These are phyloP conservation scores for Eucidaris tribuloides DNA, from an alignment of 35 echinoderm and acorn worm species.

Conservation along the genomic window DNA sequence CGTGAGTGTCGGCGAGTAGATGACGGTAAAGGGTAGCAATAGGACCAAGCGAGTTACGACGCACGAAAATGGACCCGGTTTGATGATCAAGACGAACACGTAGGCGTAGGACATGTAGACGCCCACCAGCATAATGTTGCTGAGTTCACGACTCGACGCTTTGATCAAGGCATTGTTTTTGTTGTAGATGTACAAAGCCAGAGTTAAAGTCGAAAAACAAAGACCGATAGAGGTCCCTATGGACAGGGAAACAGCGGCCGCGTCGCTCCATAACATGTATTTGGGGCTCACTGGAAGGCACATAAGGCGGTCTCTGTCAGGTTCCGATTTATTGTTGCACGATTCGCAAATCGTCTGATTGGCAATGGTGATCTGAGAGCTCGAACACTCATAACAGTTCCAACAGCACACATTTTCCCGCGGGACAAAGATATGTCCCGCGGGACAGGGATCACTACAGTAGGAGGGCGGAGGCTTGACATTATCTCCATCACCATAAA, in stretches of 20 bases:
- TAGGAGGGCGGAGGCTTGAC: not conserved
- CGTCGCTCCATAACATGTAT: not conserved
- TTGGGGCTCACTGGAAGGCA: not conserved
- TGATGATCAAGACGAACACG: not conserved
- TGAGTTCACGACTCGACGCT: conserved; percentile 16
- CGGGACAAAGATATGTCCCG: not conserved
- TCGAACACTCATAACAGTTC: not conserved
- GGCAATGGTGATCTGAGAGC: not conserved
- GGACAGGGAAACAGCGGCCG: not conserved
- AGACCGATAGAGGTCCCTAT: not conserved
- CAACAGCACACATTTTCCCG: not conserved
- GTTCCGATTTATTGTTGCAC: not conserved
- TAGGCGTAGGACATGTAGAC: not conserved
- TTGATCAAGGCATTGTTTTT: not conserved
- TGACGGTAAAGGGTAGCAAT: not conserved
- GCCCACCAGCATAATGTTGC: not conserved
- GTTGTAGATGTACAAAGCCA: not conserved
- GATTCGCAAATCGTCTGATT: not conserved
- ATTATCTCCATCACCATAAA: too few relatives aligned
- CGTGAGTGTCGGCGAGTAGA: not conserved
- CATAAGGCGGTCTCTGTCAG: not conserved
- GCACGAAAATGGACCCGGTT: not conserved
- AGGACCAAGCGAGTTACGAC: not conserved
- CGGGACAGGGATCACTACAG: not conserved
- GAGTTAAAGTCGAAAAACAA: not conserved